Evolutionary conservation across 1,140 invertebrate species (phyloP).

Genomic region (Homalodisca vitripennis): DNA sequence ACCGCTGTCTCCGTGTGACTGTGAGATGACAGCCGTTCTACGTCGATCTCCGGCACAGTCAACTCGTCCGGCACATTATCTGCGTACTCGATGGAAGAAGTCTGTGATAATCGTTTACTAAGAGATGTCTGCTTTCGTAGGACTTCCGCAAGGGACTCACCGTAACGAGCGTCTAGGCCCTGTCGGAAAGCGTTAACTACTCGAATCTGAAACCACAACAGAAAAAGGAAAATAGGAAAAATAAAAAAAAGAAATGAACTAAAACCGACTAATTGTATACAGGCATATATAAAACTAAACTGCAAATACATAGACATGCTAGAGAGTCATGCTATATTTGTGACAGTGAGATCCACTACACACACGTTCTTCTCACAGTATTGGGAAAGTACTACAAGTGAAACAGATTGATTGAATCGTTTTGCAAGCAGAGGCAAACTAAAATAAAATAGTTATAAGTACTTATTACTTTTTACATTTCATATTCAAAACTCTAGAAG

Average conservation of each 20-base stretch:
- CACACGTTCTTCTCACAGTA: not conserved
- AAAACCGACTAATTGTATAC: too few relatives aligned
- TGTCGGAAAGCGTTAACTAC: slow-evolving; percentile 99
- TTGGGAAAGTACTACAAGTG: too few relatives aligned
- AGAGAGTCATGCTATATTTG: not conserved
- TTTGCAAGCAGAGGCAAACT: too few relatives aligned
- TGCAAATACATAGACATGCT: slow-evolving; percentile 8
- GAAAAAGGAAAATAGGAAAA: slow-evolving; percentile 35
- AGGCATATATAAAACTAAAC: not conserved
- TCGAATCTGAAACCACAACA: slow-evolving; percentile 74
- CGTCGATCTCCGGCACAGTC: slow-evolving; percentile 84
- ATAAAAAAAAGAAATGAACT: slow-evolving; percentile 3
- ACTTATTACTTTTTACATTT: too few relatives aligned
- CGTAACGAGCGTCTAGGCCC: slow-evolving; percentile 92
- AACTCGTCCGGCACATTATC: slow-evolving; percentile 84
- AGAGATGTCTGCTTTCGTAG: slow-evolving; percentile 88
- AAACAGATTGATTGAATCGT: too few relatives aligned
- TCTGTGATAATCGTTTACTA: slow-evolving; percentile 84
- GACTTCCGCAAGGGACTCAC: slow-evolving; percentile 87
- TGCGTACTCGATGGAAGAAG: slow-evolving; percentile 88
- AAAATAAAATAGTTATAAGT: too few relatives aligned
- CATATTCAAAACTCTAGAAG: too few relatives aligned
- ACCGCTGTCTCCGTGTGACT: slow-evolving; percentile 92
- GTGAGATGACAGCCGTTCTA: slow-evolving; percentile 85
- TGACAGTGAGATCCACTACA: slow-evolving; percentile 14